Conservation (phyloP, 2,888 invertebrate species). For the Xanthia icteritia region DNA sequence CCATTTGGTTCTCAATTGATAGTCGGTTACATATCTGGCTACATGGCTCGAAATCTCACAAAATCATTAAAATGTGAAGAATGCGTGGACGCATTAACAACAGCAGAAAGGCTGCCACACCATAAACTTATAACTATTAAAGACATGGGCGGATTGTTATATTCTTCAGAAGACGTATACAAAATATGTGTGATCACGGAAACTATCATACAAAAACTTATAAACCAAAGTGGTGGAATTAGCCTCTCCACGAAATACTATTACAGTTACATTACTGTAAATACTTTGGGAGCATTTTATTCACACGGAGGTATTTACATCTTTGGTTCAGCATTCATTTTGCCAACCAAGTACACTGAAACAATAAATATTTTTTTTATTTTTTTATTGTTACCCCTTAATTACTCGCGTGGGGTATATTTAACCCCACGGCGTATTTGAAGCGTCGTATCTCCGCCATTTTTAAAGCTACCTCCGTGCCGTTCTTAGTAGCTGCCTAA, state of each 20-base stretch:
- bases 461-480: too few species aligned
- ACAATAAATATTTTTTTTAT: too few species aligned
- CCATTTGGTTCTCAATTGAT: slow-evolving; percentile 4
- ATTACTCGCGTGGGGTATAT: too few species aligned
- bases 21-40: slow-evolving; percentile 18
- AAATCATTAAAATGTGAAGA: slow-evolving; percentile 26
- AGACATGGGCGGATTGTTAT: slow-evolving; percentile 56
- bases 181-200: slow-evolving; percentile 54
- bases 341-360: slow-evolving; percentile 31
- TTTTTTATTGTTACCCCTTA: too few species aligned
- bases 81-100: slow-evolving; percentile 32
- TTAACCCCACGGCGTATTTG: too few species aligned
- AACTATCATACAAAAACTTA: slow-evolving; percentile 43
- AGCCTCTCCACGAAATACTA: slow-evolving; percentile 29
- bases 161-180: slow-evolving; percentile 53
- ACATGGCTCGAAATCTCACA: slow-evolving; percentile 3
- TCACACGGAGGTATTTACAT: slow-evolving; percentile 24
- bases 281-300: slow-evolving; percentile 28
- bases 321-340: slow-evolving; percentile 38
- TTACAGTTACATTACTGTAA: slow-evolving; percentile 22
- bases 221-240: slow-evolving; percentile 28
- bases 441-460: too few species aligned
- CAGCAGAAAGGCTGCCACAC: slow-evolving; percentile 44
- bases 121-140: slow-evolving; percentile 54
- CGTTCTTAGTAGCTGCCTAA: too few species aligned